These are phyloP conservation scores for Diarsia dahlii DNA, from an alignment of 2,888 invertebrate genomes.

Conservation along the genomic window DNA sequence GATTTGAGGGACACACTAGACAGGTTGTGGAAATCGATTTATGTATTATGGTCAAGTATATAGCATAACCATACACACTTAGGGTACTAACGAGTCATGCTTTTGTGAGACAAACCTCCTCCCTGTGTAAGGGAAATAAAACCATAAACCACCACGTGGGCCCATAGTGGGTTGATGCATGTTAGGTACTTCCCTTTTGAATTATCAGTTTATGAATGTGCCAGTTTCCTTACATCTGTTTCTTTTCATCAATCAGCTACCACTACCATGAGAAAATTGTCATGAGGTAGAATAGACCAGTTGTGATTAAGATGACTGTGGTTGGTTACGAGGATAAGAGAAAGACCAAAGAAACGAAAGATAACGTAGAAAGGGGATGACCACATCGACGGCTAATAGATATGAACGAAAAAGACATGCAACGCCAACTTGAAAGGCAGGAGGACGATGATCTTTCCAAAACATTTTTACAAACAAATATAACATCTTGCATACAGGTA, in stretches of 20 bases:
- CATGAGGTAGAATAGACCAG: neutral
- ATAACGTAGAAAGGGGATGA: neutral
- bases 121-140: neutral
- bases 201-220: neutral
- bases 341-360: neutral
- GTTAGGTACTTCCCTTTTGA: neutral
- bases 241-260: no score
- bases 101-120: neutral
- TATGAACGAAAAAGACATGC: neutral
- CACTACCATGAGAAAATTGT: neutral
- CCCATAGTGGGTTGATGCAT: neutral
- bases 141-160: neutral
- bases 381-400: neutral
- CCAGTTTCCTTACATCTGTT: neutral
- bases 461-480: neutral
- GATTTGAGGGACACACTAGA: neutral
- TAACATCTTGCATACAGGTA: neutral
- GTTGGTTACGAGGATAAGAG: neutral
- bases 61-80: neutral
- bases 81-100: neutral
- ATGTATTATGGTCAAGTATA: neutral
- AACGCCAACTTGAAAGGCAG: neutral
- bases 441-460: neutral
- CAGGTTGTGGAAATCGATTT: neutral
- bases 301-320: neutral